phyloP scores from a whole-genome alignment of 2,797 vertebrate genomes.

The Pteronotus mesoamericanus region DNA sequence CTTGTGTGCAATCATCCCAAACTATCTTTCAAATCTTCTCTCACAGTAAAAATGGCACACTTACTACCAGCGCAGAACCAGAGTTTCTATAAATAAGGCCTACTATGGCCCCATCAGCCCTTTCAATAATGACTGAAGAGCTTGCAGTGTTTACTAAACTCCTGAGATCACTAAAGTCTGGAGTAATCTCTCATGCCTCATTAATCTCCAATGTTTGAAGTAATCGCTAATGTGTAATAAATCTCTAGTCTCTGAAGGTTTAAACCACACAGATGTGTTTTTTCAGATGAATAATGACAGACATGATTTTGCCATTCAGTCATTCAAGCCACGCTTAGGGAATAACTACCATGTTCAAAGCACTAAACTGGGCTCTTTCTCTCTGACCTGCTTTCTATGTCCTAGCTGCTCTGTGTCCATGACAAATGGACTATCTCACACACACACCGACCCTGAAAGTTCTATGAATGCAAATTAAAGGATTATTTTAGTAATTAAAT shows the following conservation, averaged over 20 bases:
- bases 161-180: constrained; percentile 54
- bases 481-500: neutral
- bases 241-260: constrained; percentile 57
- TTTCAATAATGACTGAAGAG: neutral
- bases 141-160: constrained; percentile 50
- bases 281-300: constrained; percentile 42
- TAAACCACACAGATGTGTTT: constrained; percentile 53
- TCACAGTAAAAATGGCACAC: constrained; percentile 21
- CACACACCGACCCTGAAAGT: neutral
- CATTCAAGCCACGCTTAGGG: neutral
- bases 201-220: constrained; percentile 65
- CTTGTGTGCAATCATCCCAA: neutral
- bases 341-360: neutral
- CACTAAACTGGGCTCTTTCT: neutral
- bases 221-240: constrained; percentile 56
- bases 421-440: neutral
- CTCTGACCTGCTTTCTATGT: neutral
- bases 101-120: neutral
- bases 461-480: neutral
- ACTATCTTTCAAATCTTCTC: neutral
- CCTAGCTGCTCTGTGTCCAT: neutral
- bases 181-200: constrained; percentile 63
- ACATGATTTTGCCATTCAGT: neutral
- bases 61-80: neutral
- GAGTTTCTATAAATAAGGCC: constrained; percentile 34